Conservation (phyloP, 2,113 vertebrate genomes). For the Ceratotherium simum region DNA sequence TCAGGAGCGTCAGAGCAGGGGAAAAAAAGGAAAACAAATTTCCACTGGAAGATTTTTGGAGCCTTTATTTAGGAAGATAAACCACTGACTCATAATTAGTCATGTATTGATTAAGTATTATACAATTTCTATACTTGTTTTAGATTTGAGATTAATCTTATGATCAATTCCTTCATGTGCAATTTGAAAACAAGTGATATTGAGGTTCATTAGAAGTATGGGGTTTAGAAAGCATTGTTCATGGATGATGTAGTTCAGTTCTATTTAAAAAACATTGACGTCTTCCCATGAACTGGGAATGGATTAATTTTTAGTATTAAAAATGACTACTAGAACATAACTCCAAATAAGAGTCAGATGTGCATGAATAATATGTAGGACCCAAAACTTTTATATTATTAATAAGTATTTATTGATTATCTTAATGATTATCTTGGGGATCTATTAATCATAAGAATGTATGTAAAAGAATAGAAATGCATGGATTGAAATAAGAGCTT, state of each 20-base stretch:
- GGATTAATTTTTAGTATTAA: not conserved
- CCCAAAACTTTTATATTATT: not conserved
- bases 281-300: not conserved
- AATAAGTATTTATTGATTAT: not conserved
- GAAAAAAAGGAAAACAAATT: not conserved
- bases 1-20: not conserved
- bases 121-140: not conserved
- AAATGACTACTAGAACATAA: not conserved
- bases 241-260: not conserved
- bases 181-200: not conserved
- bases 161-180: not conserved
- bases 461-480: not conserved
- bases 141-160: not conserved
- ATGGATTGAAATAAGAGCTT: not conserved
- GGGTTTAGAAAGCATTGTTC: not conserved
- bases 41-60: not conserved
- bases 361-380: not conserved
- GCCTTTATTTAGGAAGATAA: slow-evolving; percentile 19
- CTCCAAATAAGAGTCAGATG: not conserved
- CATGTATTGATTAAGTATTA: not conserved
- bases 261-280: not conserved
- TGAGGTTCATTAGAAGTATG: not conserved
- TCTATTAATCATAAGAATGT: not conserved
- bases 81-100: not conserved
- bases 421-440: not conserved